phyloP scores from a whole-genome alignment of 2,113 vertebrate species.

The Oreochromis spilurus region DNA sequence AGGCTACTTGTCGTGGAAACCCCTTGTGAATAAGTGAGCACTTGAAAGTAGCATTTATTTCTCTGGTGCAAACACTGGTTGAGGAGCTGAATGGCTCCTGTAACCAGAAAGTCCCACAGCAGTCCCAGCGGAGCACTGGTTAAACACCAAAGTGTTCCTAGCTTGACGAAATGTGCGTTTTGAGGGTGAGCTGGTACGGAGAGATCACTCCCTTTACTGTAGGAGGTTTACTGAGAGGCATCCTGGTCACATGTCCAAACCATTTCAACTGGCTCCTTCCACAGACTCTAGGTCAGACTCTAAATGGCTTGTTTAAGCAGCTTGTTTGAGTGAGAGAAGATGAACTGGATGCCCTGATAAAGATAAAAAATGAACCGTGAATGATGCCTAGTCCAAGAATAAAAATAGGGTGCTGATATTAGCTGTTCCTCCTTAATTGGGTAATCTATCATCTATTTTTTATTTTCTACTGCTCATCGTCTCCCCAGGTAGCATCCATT shows the following conservation, averaged over 20 bases:
- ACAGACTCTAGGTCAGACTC: neutral
- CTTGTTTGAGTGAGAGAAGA: neutral
- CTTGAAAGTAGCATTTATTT: neutral
- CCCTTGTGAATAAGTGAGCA: no score
- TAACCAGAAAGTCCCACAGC: neutral
- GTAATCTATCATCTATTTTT: neutral
- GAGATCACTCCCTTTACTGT: neutral
- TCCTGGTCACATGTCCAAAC: neutral
- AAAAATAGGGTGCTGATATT: neutral
- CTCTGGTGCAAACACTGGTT: neutral
- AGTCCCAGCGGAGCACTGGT: neutral
- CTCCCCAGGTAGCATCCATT: fast-evolving
- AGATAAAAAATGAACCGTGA: neutral
- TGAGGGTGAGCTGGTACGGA: no score
- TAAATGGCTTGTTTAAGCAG: neutral
- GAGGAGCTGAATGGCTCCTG: neutral
- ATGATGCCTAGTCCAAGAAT: neutral
- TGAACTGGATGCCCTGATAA: neutral
- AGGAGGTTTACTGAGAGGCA: neutral
- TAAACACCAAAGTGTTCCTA: neutral
- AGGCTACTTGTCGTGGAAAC: neutral
- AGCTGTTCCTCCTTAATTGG: neutral
- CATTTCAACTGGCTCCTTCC: neutral
- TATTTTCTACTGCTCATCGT: neutral
- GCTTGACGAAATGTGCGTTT: no score